phyloP scores from a whole-genome alignment of 2,888 invertebrate genomes.

The Heliconius erato region DNA sequence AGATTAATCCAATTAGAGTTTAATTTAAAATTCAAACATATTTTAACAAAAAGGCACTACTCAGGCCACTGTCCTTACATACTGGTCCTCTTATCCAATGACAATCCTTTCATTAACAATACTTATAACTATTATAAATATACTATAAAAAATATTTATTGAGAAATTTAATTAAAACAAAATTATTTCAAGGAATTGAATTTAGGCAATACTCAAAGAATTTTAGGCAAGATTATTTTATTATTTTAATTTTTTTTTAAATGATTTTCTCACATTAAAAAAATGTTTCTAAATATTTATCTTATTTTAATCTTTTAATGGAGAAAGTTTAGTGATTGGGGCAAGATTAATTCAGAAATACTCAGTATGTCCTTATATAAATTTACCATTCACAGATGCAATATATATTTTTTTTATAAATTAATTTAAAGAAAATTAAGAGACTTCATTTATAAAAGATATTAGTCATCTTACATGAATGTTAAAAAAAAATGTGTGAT shows the following conservation, averaged over 20 bases:
- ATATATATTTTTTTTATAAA: background rate
- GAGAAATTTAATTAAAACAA: background rate
- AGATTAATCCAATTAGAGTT: background rate
- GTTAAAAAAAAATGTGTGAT: background rate
- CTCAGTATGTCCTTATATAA: background rate
- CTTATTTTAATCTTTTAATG: background rate
- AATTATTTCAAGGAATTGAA: too few species aligned
- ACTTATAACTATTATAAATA: background rate
- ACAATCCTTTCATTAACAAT: slow-evolving; percentile 16
- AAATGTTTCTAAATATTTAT: background rate
- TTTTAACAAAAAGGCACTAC: slow-evolving; percentile 78
- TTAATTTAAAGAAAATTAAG: background rate
- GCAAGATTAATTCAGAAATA: background rate
- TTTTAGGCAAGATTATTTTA: background rate
- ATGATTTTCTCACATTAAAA: background rate
- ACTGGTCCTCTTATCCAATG: slow-evolving; percentile 71
- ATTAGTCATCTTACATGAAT: background rate
- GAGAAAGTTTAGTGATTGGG: background rate
- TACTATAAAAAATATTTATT: background rate
- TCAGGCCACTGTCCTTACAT: slow-evolving; percentile 79
- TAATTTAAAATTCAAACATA: slow-evolving; percentile 40
- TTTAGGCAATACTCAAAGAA: too few species aligned
- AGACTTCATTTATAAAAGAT: too few species aligned
- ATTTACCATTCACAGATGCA: background rate
- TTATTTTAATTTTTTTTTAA: background rate